phyloP scores from a whole-genome alignment of 2,797 vertebrate species.

The Ciconia nigra region DNA sequence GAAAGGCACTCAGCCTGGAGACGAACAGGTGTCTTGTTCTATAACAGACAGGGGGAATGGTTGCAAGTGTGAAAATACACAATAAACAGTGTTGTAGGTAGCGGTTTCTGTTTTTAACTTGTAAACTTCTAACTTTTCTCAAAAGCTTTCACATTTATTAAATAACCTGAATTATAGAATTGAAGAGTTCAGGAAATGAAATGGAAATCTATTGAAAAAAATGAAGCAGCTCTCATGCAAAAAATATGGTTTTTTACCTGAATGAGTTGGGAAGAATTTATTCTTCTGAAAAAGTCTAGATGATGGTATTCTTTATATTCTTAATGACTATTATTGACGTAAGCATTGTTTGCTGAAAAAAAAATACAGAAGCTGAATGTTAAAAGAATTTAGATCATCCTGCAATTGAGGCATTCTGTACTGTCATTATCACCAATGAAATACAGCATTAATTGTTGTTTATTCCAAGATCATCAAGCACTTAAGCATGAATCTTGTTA shows the following conservation, averaged over 20 bases:
- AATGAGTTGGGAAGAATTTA: not conserved
- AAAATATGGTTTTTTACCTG: not conserved
- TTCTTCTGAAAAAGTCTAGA: not conserved
- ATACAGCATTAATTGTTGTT: constrained; percentile 3
- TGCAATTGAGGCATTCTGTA: not conserved
- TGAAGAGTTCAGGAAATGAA: not conserved
- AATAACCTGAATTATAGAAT: not conserved
- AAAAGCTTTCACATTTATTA: not conserved
- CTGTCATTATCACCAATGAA: not conserved
- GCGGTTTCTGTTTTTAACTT: not conserved
- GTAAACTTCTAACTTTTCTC: not conserved
- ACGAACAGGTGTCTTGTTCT: not conserved
- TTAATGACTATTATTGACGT: not conserved
- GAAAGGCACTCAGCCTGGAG: not conserved
- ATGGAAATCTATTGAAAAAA: not conserved
- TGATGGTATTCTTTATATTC: not conserved
- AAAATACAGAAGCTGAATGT: not conserved
- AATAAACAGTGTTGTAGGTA: not conserved
- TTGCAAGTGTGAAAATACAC: not conserved
- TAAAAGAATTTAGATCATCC: not conserved
- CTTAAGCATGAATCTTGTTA: not conserved
- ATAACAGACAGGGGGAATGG: not conserved
- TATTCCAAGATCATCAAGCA: constrained; percentile 21
- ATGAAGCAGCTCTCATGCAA: not conserved
- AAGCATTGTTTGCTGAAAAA: not conserved